Conservation (phyloP, 2,113 vertebrate genomes). For the Nycticryphes semicollaris region DNA sequence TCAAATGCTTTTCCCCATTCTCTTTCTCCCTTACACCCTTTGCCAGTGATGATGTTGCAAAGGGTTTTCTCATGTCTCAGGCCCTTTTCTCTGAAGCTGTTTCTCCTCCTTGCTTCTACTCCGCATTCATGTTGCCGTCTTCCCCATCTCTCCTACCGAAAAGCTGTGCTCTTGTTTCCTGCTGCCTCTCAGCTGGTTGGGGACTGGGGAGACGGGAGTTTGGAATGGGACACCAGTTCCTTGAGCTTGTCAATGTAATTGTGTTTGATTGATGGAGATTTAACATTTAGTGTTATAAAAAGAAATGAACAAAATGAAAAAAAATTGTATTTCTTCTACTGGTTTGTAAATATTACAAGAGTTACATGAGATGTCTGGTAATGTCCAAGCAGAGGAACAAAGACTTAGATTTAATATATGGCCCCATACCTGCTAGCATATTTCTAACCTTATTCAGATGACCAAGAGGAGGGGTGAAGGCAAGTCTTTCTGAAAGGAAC, state of each 20-base stretch:
- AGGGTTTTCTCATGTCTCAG: not conserved
- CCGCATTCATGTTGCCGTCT: not conserved
- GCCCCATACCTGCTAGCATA: slow-evolving; percentile 52
- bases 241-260: slow-evolving; percentile 66
- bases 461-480: slow-evolving; percentile 20
- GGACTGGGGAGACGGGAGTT: slow-evolving; percentile 10
- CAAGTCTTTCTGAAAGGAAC: slow-evolving; percentile 37
- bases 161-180: slow-evolving; percentile 3
- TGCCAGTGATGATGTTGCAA: not conserved
- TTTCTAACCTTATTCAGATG: slow-evolving; percentile 58
- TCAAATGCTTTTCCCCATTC: not conserved
- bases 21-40: not conserved
- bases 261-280: slow-evolving; percentile 68
- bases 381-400: slow-evolving; percentile 61
- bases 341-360: slow-evolving; percentile 71
- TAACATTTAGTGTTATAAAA: slow-evolving; percentile 71
- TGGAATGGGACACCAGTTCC: slow-evolving; percentile 59
- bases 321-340: slow-evolving; percentile 64
- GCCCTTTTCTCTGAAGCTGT: not conserved
- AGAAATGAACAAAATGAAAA: slow-evolving; percentile 32
- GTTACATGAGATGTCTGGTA: slow-evolving; percentile 64
- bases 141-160: not conserved
- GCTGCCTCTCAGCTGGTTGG: slow-evolving; percentile 16
- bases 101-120: not conserved
- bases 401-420: slow-evolving; percentile 58